Conservation (phyloP, 2,797 vertebrate species). For the Xerus rutilus region DNA sequence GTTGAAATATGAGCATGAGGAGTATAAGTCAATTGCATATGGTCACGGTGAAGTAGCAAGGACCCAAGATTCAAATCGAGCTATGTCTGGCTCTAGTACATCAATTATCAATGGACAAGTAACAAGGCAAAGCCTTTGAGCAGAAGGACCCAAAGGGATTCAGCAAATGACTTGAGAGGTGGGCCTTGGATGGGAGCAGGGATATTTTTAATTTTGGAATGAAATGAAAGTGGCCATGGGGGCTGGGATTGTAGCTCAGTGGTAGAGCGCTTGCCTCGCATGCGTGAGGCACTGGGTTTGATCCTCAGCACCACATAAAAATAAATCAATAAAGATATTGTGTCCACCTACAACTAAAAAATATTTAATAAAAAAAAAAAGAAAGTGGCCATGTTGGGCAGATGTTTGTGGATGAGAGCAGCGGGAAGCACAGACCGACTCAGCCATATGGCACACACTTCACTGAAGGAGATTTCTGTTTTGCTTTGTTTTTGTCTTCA, state of each 20-base stretch:
- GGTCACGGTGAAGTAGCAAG: not conserved
- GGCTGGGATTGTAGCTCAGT: no score
- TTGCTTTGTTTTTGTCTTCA: not conserved
- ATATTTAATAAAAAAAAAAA: no score
- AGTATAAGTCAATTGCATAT: not conserved
- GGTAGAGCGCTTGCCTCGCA: no score
- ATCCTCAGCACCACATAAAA: no score
- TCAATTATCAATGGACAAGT: not conserved
- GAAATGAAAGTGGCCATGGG: not conserved
- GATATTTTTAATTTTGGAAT: not conserved
- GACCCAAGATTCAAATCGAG: not conserved
- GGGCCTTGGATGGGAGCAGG: not conserved
- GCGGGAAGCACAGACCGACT: not conserved
- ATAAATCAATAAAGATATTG: no score
- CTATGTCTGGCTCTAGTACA: not conserved
- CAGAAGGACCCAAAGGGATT: not conserved
- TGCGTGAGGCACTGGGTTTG: no score
- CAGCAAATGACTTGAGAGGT: not conserved
- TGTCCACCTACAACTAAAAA: no score
- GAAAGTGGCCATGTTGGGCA: not conserved
- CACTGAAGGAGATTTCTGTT: not conserved
- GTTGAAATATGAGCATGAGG: not conserved
- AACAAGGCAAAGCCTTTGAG: slow-evolving; percentile 3
- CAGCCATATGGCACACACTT: not conserved
- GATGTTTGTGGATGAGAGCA: not conserved